phyloP scores from a whole-genome alignment of 2,113 vertebrate genomes.

The Brachypteracias leptosomus region DNA sequence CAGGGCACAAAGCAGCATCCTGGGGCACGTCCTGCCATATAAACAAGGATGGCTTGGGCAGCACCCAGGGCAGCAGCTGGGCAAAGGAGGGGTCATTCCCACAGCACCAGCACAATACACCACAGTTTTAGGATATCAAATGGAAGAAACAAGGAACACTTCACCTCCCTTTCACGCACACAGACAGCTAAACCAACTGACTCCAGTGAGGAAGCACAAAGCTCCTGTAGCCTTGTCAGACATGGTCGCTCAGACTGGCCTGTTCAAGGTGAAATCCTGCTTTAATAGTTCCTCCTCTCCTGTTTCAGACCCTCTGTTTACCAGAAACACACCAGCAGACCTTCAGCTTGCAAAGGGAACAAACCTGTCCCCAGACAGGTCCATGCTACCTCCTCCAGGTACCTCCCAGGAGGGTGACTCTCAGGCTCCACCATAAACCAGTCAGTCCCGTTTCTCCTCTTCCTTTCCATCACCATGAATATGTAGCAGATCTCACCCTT shows the following conservation, averaged over 20 bases:
- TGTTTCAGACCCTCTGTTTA: not conserved
- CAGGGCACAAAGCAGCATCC: not conserved
- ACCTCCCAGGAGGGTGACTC: not conserved
- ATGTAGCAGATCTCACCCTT: not conserved
- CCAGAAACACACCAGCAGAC: not conserved
- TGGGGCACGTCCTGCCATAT: not conserved
- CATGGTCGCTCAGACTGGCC: not conserved
- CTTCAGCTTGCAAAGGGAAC: not conserved
- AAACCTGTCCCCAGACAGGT: not conserved
- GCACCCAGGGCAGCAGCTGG: not conserved
- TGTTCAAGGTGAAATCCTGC: not conserved
- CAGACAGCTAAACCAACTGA: not conserved
- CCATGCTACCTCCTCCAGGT: not conserved
- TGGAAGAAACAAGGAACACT: not conserved
- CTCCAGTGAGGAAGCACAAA: not conserved
- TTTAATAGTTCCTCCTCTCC: not conserved
- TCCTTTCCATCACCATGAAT: not conserved
- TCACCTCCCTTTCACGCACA: not conserved
- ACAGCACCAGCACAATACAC: not conserved
- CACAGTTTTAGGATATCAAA: not conserved
- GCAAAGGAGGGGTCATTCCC: not conserved
- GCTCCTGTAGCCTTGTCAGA: not conserved
- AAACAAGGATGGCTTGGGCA: not conserved
- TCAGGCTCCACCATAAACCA: not conserved
- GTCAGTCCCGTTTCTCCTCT: not conserved